phyloP scores from a whole-genome alignment of 2,797 vertebrate genomes.

The Liasis olivaceus region DNA sequence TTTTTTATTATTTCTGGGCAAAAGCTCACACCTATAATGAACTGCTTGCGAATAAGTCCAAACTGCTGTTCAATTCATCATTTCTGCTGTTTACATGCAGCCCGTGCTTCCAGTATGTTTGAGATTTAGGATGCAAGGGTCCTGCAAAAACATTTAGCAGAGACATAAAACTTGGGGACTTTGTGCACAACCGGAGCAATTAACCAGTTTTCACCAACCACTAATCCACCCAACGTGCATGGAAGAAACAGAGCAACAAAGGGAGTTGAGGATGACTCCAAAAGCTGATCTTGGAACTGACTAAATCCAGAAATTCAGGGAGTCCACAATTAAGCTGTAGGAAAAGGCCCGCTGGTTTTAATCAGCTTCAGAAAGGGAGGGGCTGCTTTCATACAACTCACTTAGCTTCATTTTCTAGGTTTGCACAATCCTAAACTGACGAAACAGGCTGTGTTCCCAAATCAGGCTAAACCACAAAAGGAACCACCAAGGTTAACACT shows the following conservation, averaged over 20 bases:
- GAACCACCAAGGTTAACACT: not conserved
- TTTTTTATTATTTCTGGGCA: not conserved
- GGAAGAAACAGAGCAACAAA: not conserved
- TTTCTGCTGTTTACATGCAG: not conserved
- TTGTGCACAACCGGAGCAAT: not conserved
- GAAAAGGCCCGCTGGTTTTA: not conserved
- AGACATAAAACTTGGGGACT: not conserved
- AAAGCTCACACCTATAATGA: not conserved
- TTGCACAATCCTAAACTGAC: not conserved
- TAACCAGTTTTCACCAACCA: not conserved
- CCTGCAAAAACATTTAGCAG: not conserved
- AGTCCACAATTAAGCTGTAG: not conserved
- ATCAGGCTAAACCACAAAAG: not conserved
- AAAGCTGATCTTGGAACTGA: not conserved
- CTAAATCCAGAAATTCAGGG: not conserved
- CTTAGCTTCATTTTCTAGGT: not conserved
- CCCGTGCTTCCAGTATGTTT: not conserved
- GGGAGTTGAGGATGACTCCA: not conserved
- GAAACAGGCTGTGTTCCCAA: not conserved
- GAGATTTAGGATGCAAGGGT: not conserved
- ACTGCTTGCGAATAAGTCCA: not conserved
- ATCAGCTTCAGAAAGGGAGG: not conserved
- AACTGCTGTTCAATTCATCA: not conserved
- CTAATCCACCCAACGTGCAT: not conserved
- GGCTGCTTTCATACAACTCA: not conserved